Evolutionary conservation across 2,888 invertebrate genomes (phyloP).

Genomic region (Vesta saturnalis): DNA sequence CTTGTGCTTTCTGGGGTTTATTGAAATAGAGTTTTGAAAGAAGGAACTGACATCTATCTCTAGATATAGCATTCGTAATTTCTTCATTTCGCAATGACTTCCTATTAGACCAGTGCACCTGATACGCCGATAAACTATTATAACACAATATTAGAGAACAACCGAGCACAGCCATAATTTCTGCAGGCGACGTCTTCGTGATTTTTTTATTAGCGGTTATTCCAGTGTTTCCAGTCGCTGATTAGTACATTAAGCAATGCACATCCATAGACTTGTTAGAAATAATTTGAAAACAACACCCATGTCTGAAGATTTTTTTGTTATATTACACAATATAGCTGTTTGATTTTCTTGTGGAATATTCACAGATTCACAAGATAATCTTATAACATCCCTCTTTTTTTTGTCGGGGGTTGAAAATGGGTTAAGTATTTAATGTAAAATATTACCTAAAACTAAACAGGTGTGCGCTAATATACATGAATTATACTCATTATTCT

Average conservation of each 20-base stretch:
- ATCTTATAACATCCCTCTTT: too few relatives aligned
- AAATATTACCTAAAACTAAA: too few relatives aligned
- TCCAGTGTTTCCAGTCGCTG: too few relatives aligned
- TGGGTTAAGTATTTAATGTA: too few relatives aligned
- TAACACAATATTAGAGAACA: constrained; percentile 26
- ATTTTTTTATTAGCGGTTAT: constrained; percentile 16
- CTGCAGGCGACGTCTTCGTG: constrained; percentile 14
- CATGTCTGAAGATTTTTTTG: constrained; percentile 15
- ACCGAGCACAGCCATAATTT: too few relatives aligned
- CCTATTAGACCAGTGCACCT: constrained; percentile 23
- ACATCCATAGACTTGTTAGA: constrained; percentile 19
- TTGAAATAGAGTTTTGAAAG: constrained; percentile 30
- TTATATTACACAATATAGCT: constrained; percentile 8
- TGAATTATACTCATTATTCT: too few relatives aligned
- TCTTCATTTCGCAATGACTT: constrained; percentile 19
- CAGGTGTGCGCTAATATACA: too few relatives aligned
- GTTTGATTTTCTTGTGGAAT: constrained; percentile 14
- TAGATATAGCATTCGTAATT: constrained; percentile 14
- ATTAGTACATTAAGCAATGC: constrained; percentile 19
- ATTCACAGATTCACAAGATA: too few relatives aligned
- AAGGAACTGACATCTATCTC: constrained; percentile 13
- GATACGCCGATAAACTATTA: too few relatives aligned
- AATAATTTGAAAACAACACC: too few relatives aligned
- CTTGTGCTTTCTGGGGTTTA: constrained; percentile 27
- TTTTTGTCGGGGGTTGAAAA: too few relatives aligned